phyloP scores from a whole-genome alignment of 2,888 invertebrate genomes.

The Drosophila eohydei region DNA sequence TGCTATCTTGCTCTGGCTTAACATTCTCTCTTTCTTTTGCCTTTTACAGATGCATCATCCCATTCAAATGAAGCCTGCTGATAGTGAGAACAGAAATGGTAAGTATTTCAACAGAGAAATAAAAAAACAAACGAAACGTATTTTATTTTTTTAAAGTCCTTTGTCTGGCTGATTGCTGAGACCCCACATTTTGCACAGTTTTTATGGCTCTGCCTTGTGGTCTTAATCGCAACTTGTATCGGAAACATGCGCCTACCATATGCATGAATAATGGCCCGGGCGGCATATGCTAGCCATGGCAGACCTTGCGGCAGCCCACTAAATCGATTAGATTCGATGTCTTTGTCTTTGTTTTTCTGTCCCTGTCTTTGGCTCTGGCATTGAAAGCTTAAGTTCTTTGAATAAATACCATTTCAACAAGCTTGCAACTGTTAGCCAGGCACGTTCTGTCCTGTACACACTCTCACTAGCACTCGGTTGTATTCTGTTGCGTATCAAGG shows the following conservation, averaged over 20 bases:
- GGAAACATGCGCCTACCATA: constrained; percentile 45
- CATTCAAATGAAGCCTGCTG: constrained; percentile 99
- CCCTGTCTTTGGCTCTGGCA: constrained; percentile 14
- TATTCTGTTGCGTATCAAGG: background rate
- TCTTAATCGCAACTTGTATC: constrained; percentile 66
- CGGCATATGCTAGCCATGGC: constrained; percentile 19
- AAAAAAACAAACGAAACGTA: background rate
- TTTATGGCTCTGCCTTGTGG: constrained; percentile 60
- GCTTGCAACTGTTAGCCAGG: constrained; percentile 25
- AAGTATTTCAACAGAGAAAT: constrained; percentile 85
- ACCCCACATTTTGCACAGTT: constrained; percentile 8
- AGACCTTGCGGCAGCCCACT: constrained; percentile 50
- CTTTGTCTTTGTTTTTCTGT: constrained; percentile 2
- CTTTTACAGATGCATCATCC: constrained; percentile 98
- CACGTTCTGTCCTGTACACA: background rate
- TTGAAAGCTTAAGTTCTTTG: constrained; percentile 20
- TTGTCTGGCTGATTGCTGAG: constrained; percentile 42
- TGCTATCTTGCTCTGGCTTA: background rate
- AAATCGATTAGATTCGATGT: constrained; percentile 61
- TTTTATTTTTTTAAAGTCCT: constrained; percentile 4
- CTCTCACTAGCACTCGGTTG: background rate
- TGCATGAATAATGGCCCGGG: constrained; percentile 61
- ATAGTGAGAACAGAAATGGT: constrained; percentile 99
- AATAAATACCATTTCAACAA: constrained; percentile 52
- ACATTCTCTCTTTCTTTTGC: constrained; percentile 20